Percentiles rank a stretch among this genome's conserved stretches.
Conservation (phyloP, 2,113 vertebrate genomes). For the Sinocyclocheilus grahami region DNA sequence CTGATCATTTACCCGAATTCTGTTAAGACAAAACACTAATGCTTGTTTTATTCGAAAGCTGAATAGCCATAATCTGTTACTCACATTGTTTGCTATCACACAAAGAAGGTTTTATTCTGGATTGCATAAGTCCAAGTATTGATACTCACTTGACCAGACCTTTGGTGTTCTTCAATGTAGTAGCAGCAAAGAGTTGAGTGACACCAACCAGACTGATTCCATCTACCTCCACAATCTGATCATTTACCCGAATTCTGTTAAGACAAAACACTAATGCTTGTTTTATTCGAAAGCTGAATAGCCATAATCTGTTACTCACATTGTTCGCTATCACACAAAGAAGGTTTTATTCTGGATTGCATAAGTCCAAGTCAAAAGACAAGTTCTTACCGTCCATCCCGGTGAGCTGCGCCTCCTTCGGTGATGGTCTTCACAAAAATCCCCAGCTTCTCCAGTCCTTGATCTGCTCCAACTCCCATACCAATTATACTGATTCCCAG, state of each 20-base stretch:
- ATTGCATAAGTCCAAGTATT: background rate
- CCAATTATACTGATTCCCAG: conserved; percentile 65
- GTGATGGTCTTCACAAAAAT: conserved; percentile 93
- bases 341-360: background rate
- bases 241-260: conserved; percentile 87
- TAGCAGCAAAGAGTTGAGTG: conserved; percentile 89
- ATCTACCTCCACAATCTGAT: conserved; percentile 92
- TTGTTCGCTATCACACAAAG: background rate
- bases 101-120: background rate
- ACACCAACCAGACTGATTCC: conserved; percentile 89
- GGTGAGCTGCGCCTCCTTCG: conserved; percentile 83
- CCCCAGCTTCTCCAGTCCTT: conserved; percentile 89
- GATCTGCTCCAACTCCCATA: conserved; percentile 67
- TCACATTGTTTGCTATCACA: background rate
- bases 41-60: background rate
- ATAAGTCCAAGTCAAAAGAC: background rate
- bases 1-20: conserved; percentile 90
- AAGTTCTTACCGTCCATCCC: conserved; percentile 79
- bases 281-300: background rate
- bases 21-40: conserved; percentile 61
- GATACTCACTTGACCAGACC: conserved; percentile 87
- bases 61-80: background rate
- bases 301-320: background rate
- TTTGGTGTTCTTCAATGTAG: conserved; percentile 88
- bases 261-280: conserved; percentile 23